Percentiles rank a stretch among this genome's conserved stretches.
phyloP scores from a whole-genome alignment of 2,888 invertebrate genomes.

The Amphimallon solstitiale region DNA sequence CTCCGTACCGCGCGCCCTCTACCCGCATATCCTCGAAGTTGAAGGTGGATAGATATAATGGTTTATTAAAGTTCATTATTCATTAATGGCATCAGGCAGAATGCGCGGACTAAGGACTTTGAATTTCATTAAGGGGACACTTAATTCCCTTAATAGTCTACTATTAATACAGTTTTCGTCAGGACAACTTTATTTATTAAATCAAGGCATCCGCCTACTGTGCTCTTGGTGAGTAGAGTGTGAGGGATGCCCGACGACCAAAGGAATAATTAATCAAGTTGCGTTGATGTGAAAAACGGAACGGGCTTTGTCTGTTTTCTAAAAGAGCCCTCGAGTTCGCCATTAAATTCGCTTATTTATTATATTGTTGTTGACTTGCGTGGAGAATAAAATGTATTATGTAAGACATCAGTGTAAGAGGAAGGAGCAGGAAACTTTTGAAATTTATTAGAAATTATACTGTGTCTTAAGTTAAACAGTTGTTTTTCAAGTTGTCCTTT shows the following conservation, averaged over 20 bases:
- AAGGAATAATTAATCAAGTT: slow-evolving; percentile 18
- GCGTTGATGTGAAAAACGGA: slow-evolving; percentile 7
- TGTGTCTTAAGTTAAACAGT: no score
- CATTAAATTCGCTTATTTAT: slow-evolving; percentile 13
- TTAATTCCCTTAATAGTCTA: slow-evolving; percentile 27
- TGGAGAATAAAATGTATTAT: slow-evolving; percentile 10
- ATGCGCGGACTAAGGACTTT: slow-evolving; percentile 11
- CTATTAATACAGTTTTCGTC: slow-evolving; percentile 27
- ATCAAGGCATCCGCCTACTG: not conserved
- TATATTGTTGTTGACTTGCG: not conserved
- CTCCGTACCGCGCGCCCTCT: not conserved
- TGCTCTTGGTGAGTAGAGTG: not conserved
- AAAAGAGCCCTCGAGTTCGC: slow-evolving; percentile 2
- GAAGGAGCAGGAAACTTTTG: no score
- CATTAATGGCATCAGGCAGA: slow-evolving; percentile 5
- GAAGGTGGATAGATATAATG: not conserved
- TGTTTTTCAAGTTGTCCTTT: no score
- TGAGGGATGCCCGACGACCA: not conserved
- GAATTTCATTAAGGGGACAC: slow-evolving; percentile 32
- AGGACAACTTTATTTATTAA: slow-evolving; percentile 27
- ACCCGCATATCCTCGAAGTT: not conserved
- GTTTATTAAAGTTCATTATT: slow-evolving; percentile 24
- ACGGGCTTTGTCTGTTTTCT: not conserved
- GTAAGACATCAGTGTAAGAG: not conserved
- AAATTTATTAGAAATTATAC: no score